Evolutionary conservation across 2,113 vertebrate species (phyloP).

Genomic region (Microcebus murinus): DNA sequence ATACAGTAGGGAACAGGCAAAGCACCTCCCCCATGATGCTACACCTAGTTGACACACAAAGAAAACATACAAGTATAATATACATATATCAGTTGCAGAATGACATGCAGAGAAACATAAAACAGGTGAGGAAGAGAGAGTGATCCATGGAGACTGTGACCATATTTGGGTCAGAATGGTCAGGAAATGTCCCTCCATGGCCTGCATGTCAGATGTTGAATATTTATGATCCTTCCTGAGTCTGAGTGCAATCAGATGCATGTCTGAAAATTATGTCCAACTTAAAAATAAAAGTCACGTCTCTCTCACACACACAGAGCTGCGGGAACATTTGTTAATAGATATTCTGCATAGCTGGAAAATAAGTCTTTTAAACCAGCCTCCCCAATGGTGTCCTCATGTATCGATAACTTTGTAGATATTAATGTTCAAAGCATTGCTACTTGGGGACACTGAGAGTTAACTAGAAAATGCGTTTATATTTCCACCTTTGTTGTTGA

Average conservation of each 20-base stretch:
- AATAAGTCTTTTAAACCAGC: background rate
- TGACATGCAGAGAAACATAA: background rate
- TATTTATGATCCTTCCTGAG: background rate
- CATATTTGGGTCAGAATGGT: background rate
- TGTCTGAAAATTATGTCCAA: background rate
- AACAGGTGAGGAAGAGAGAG: background rate
- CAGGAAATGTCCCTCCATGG: background rate
- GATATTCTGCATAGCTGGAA: background rate
- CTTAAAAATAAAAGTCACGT: background rate
- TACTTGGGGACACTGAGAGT: background rate
- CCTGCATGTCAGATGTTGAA: background rate
- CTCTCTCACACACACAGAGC: background rate
- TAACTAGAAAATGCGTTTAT: background rate
- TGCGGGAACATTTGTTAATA: background rate
- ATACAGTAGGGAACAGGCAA: background rate
- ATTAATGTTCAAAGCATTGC: background rate
- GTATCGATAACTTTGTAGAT: background rate
- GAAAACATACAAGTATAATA: background rate
- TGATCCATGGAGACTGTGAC: rapidly evolving
- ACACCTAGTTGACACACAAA: background rate
- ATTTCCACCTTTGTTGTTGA: background rate
- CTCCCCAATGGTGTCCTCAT: background rate
- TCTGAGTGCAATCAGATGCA: background rate
- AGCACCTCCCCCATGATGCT: background rate
- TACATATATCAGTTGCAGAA: background rate